Base-by-base conservation (phyloP, 1,140 invertebrate species). In the Nautilus pompilius region DNA sequence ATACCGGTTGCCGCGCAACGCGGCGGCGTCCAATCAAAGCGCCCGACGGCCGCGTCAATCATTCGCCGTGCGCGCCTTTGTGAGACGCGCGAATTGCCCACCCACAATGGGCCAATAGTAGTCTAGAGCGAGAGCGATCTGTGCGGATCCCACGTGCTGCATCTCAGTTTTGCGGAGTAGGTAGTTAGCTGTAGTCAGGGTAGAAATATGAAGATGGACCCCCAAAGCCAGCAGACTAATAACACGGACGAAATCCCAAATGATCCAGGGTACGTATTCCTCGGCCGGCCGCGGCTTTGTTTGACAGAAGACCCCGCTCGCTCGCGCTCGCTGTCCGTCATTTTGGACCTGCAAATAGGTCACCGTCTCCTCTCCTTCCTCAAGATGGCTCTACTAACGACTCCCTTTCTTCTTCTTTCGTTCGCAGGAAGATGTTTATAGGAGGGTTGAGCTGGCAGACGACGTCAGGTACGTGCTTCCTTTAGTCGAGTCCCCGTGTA, bases 381-480 rank as follows among this genome's bases (percentile, higher is more conserved):
- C 51, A 36, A 41, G 65, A 63, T 68, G 60, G 56, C 60, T 32
- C 24, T 17, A 3, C 17, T 57, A 28, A 57, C 17, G 8, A 30
- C 13, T 17, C 30, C 30, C 15, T 24, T 24, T 5, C 24, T 6
- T 49, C 20, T 20, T 24, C 20, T 49, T 20, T 49, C 46, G 46
- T 49, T 49, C 20, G 20, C 88, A 96, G 95, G 87, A 99, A 99
- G 93, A 98, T 99, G 95, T 99, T 99, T 89, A 95, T 99, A 87
- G 96, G 96, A 80, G 96, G 96, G 76, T 89, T 99, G 76, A 97
- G 94, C 87, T 98, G 96, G 95, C 95, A 98, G 87, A 99, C 96
- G 78, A 96, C 95, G 89, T 94, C 95, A 90, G 96, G 94, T 97
- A 89, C 90, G 90, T 72, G 36, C n/a, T n/a, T n/a, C n/a, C n/a